Base-by-base conservation (phyloP, 2,797 vertebrate genomes). In the Ctenopoma multispine region DNA sequence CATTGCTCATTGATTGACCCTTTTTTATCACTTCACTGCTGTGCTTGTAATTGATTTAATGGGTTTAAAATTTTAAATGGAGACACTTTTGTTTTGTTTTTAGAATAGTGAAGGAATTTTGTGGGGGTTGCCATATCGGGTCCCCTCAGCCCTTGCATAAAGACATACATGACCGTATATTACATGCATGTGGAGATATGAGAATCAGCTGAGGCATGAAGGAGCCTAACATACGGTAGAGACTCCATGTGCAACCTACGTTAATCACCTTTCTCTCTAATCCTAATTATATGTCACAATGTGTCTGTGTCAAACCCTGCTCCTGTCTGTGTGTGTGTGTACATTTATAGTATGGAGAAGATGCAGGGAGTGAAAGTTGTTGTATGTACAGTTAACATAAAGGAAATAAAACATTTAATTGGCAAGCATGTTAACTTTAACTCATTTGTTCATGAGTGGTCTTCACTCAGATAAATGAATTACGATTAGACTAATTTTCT, bases 281-380 rank as follows among this genome's bases (percentile, higher is more conserved):
- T 84, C 81, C 83, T 80, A 75, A 87, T 74, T 82, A 71, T 66
- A 68, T 70, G 38, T 58, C 47, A 54, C 73, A 54, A 49, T 20
- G 66, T 64, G 47, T 67, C 34, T 57, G 53, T 44, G 48, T 68
- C 38, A 48, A 63, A 63, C 34, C 24, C 11, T 62, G 48, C 23
- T 7, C 20, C 43, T 59, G 47, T 40, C 47, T 43, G 27, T 29
- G 13, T 31, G 38, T 54, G 29, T 40, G 43, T 36, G 24, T n/a
- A 27, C 8, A 20, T 20, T 40, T 50, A 36, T 5, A 8, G 49
- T 20, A n/a, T 31, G 8, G 58, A 21, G 34, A 6, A 31, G 21
- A n/a, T 20, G 9, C 54, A 11, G 14, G 14, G 41, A 24, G 29
- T 24, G 49, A 23, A 66, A 43, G 47, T 9, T 41, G 8, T 7